Percentiles rank a stretch among this genome's conserved stretches.
Conservation (phyloP, 1,140 invertebrate genomes). For the Monochamus saltuarius region DNA sequence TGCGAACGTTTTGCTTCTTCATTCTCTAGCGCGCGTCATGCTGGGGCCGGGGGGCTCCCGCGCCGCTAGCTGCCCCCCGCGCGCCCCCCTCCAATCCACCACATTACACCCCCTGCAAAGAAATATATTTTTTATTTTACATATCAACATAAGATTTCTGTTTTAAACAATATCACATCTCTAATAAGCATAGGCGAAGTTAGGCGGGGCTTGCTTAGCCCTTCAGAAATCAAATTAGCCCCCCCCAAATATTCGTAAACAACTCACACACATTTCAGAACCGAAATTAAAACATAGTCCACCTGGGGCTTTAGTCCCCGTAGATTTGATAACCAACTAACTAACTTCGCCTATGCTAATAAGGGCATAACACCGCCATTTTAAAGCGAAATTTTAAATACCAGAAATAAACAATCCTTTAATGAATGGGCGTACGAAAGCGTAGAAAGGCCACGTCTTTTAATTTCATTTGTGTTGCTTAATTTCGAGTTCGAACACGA, state of each 20-base stretch:
- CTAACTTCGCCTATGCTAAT: too few species aligned
- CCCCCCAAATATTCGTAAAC: neutral
- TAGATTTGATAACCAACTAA: neutral
- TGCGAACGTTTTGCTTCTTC: conserved; percentile 98
- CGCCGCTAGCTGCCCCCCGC: conserved; percentile 48
- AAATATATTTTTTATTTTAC: conserved; percentile 3
- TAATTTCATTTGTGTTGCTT: too few species aligned
- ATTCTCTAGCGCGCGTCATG: conserved; percentile 61
- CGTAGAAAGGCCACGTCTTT: too few species aligned
- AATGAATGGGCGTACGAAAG: too few species aligned
- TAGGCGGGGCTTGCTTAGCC: neutral
- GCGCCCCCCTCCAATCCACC: conserved; percentile 35
- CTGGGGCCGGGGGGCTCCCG: conserved; percentile 49
- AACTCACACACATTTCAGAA: too few species aligned
- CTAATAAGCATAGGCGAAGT: neutral
- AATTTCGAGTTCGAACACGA: too few species aligned
- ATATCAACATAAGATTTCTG: too few species aligned
- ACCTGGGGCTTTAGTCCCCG: neutral
- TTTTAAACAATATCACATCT: neutral
- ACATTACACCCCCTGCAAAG: conserved; percentile 38
- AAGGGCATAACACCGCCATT: too few species aligned
- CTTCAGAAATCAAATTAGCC: neutral
- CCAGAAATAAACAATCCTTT: too few species aligned
- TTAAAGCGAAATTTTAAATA: too few species aligned
- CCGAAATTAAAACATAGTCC: too few species aligned